These are phyloP conservation scores for Mohoua ochrocephala DNA, from an alignment of 2,113 vertebrate species.

Conservation along the genomic window DNA sequence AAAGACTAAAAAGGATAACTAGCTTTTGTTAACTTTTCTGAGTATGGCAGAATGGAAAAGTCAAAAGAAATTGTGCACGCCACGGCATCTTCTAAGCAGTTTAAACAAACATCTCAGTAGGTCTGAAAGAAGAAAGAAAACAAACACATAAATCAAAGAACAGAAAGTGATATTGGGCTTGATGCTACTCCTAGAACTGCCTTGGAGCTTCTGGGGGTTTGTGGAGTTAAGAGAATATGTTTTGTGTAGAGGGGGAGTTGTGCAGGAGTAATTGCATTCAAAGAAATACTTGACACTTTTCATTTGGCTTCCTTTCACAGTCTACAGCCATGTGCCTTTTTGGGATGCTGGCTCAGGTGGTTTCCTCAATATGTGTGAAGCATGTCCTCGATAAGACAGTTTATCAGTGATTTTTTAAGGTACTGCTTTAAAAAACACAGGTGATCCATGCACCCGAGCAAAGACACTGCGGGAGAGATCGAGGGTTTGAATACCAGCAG, in stretches of 20 bases:
- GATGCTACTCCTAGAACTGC: not conserved
- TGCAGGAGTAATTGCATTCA: not conserved
- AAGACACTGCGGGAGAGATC: not conserved
- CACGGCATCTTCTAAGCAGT: not conserved
- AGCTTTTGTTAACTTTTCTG: not conserved
- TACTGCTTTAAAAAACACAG: not conserved
- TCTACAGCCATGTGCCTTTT: not conserved
- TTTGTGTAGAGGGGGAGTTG: not conserved
- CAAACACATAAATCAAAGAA: not conserved
- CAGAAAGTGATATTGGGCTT: not conserved
- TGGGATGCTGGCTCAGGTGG: not conserved
- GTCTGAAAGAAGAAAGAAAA: not conserved
- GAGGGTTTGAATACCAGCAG: not conserved
- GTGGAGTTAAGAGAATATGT: not conserved
- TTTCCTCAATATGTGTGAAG: not conserved
- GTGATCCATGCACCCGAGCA: not conserved
- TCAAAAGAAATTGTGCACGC: not conserved
- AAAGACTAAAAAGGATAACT: not conserved
- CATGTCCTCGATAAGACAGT: not conserved
- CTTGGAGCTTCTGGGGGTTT: not conserved
- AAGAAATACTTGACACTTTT: not conserved
- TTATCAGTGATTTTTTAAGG: not conserved
- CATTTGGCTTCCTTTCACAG: not conserved
- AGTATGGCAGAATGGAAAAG: not conserved
- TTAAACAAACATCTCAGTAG: not conserved